Conservation (phyloP, 2,113 vertebrate genomes). For the Tinamus guttatus region DNA sequence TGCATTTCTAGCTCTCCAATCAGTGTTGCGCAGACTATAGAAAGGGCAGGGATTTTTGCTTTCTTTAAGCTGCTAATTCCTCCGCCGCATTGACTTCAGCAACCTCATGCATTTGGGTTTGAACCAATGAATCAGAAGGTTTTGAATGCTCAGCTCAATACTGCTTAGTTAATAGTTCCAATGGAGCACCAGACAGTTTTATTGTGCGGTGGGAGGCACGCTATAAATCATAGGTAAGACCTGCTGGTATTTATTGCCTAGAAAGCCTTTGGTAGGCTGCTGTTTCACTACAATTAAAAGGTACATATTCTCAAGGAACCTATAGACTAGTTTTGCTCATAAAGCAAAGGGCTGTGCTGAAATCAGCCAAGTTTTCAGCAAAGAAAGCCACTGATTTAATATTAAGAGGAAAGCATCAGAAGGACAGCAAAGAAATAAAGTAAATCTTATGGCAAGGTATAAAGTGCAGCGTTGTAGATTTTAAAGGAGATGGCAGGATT, state of each 20-base stretch:
- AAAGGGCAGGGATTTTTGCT: not conserved
- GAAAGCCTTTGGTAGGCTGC: not conserved
- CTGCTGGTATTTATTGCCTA: not conserved
- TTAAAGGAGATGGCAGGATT: conserved; percentile 23
- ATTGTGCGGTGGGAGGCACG: not conserved
- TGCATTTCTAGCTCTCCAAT: not conserved
- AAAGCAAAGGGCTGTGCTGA: not conserved
- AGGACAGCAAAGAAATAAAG: conserved; percentile 6
- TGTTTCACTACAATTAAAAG: conserved; percentile 24
- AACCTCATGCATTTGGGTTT: not conserved
- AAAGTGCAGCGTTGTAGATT: conserved; percentile 30
- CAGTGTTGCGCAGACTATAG: not conserved
- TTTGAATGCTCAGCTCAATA: not conserved
- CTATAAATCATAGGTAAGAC: not conserved
- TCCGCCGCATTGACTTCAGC: conserved; percentile 1
- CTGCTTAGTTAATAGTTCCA: conserved; percentile 3
- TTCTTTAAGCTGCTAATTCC: not conserved
- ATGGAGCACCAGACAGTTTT: not conserved
- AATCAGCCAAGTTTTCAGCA: not conserved
- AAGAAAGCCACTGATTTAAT: conserved; percentile 22
- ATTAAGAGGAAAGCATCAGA: not conserved
- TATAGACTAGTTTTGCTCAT: not conserved
- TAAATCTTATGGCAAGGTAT: not conserved
- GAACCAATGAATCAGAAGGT: not conserved
- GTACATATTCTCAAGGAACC: not conserved